Conservation (phyloP, 2,113 vertebrate species). For the Sigmodon hispidus region DNA sequence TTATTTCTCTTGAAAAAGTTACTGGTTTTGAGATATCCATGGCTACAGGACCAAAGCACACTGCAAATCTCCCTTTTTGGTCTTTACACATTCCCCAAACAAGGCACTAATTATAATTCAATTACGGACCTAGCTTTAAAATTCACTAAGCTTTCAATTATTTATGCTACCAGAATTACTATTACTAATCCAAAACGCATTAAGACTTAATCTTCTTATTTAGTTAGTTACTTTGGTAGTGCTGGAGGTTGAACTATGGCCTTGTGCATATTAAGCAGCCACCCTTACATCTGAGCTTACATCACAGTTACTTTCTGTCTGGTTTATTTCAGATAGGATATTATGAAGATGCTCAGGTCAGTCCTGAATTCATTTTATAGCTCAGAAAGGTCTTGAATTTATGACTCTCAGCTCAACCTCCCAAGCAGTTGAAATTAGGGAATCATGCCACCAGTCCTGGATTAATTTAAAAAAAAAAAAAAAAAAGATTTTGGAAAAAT, state of each 20-base stretch:
- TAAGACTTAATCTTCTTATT: neutral
- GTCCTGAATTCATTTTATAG: neutral
- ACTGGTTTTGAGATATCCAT: conserved; percentile 1
- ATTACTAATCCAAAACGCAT: neutral
- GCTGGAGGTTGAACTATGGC: neutral
- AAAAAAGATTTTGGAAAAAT: conserved; percentile 39
- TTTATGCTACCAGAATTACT: conserved; percentile 40
- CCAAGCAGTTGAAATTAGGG: neutral
- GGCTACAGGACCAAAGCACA: neutral
- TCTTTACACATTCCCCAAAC: neutral
- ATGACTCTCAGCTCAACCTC: neutral
- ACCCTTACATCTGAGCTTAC: neutral
- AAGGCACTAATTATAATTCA: conserved; percentile 25
- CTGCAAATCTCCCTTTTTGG: neutral
- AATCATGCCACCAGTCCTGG: neutral
- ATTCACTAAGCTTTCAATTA: conserved; percentile 3
- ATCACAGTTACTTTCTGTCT: neutral
- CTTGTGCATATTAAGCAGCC: neutral
- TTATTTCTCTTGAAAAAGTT: conserved; percentile 8
- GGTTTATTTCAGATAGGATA: neutral
- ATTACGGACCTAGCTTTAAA: conserved; percentile 40
- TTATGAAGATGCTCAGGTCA: neutral
- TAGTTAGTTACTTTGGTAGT: neutral
- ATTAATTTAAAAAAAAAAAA: neutral
- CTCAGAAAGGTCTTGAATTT: neutral